These are phyloP conservation scores for Thereva nobilitata DNA, from an alignment of 2,888 invertebrate species.

Conservation along the genomic window DNA sequence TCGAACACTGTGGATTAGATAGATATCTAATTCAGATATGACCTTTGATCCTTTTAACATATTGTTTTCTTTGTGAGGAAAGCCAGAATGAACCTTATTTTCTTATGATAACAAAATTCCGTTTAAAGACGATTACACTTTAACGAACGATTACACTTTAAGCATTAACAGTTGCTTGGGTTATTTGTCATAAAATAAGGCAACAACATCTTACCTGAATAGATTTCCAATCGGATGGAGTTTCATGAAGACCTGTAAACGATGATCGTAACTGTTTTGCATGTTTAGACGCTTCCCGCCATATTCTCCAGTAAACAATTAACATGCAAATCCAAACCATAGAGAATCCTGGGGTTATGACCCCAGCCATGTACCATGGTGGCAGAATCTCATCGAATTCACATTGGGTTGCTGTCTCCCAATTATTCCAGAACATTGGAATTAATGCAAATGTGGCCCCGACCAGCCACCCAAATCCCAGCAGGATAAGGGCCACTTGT, in stretches of 20 bases:
- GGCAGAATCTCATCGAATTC: slow-evolving; percentile 70
- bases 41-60: no score
- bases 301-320: slow-evolving; percentile 75
- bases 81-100: no score
- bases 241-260: slow-evolving; percentile 62
- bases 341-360: slow-evolving; percentile 72
- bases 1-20: no score
- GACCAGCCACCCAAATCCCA: slow-evolving; percentile 69
- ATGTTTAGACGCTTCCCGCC: slow-evolving; percentile 76
- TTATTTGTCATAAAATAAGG: slow-evolving; percentile 11
- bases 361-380: slow-evolving; percentile 57
- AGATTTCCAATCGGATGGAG: slow-evolving; percentile 73
- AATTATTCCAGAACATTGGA: slow-evolving; percentile 79
- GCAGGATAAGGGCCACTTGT: slow-evolving; percentile 65
- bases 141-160: no score
- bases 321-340: slow-evolving; percentile 77
- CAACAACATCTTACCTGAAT: slow-evolving; percentile 64
- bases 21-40: no score
- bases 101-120: no score
- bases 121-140: no score
- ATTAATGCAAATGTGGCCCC: slow-evolving; percentile 70
- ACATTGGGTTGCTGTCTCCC: slow-evolving; percentile 65
- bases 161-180: no score
- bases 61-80: no score
- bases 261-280: slow-evolving; percentile 68